phyloP scores from a whole-genome alignment of 2,113 vertebrate genomes.

The Turdus rufiventris region DNA sequence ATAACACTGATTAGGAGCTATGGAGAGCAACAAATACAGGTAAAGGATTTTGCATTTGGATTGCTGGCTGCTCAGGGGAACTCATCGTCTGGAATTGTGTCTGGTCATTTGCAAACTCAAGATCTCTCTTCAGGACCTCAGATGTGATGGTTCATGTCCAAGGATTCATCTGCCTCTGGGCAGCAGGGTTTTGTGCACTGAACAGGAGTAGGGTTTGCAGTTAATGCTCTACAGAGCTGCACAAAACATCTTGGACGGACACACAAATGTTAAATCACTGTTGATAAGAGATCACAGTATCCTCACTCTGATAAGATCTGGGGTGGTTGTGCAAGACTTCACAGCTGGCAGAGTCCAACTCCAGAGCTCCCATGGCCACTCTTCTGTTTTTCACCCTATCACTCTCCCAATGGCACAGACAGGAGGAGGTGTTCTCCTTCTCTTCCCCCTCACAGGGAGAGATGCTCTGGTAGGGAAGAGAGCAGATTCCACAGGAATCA shows the following conservation, averaged over 20 bases:
- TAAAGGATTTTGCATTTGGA: fast-evolving
- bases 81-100: neutral
- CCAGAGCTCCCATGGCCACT: neutral
- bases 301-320: neutral
- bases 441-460: neutral
- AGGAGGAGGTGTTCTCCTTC: fast-evolving
- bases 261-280: neutral
- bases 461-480: neutral
- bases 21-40: neutral
- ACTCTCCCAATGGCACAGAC: neutral
- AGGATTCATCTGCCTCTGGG: neutral
- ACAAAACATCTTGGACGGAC: neutral
- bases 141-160: neutral
- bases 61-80: neutral
- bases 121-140: neutral
- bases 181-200: neutral
- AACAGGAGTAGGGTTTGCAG: neutral
- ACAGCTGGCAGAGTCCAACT: neutral
- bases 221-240: neutral
- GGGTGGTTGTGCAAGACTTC: neutral
- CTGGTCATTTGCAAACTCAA: neutral
- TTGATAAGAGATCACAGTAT: neutral
- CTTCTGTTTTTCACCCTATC: neutral
- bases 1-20: neutral
- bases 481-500: neutral